These are phyloP conservation scores for Chanos chanos DNA, from an alignment of 2,797 vertebrate species.

Conservation along the genomic window DNA sequence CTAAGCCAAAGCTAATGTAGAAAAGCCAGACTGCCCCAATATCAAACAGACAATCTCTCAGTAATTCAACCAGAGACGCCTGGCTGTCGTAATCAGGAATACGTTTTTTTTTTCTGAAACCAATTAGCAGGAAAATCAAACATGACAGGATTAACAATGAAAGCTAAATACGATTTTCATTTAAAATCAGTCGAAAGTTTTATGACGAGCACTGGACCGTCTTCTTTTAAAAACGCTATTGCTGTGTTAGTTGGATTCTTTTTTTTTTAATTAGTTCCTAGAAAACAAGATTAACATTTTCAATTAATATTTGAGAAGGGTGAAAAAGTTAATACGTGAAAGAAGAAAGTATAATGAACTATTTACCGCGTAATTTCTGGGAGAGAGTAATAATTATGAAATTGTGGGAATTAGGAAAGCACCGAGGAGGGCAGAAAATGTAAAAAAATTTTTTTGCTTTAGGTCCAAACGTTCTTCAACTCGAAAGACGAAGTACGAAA, in stretches of 20 bases:
- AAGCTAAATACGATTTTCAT: conserved; percentile 37
- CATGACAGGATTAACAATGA: conserved; percentile 37
- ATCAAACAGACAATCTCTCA: too few relatives aligned
- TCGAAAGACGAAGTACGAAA: too few relatives aligned
- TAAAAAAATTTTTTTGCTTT: too few relatives aligned
- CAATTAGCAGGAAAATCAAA: conserved; percentile 41
- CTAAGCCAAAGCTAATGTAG: too few relatives aligned
- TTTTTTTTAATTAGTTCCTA: conserved; percentile 41
- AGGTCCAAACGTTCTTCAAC: too few relatives aligned
- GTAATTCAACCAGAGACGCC: too few relatives aligned
- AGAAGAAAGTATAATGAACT: conserved; percentile 44
- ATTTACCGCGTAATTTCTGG: conserved; percentile 15
- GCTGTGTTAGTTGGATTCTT: conserved; percentile 28
- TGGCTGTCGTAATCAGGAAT: background rate
- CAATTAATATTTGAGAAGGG: conserved; percentile 52
- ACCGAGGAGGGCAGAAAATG: conserved; percentile 1
- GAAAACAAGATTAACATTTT: conserved; percentile 36
- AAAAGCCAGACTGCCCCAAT: too few relatives aligned
- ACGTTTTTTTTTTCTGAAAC: background rate
- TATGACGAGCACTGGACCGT: conserved; percentile 45
- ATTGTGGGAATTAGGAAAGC: conserved; percentile 44
- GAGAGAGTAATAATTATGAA: conserved; percentile 34
- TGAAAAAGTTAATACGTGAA: conserved; percentile 25
- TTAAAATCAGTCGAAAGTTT: conserved; percentile 30
- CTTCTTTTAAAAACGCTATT: conserved; percentile 39